These are phyloP conservation scores for Propithecus coquereli DNA, from an alignment of 2,113 vertebrate species.

Conservation along the genomic window DNA sequence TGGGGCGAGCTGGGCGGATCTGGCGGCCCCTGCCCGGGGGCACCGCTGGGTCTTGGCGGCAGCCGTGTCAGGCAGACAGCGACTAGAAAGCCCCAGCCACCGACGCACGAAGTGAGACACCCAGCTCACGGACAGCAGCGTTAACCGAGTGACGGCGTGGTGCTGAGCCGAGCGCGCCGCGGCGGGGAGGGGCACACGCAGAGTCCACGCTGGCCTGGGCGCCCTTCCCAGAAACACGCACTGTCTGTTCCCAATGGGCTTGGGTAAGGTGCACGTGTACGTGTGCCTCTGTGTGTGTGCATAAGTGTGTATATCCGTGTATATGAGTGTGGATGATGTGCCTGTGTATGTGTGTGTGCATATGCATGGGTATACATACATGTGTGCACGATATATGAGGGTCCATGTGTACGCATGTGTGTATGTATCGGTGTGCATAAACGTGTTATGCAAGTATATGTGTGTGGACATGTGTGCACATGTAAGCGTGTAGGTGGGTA, in stretches of 20 bases:
- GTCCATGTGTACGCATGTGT: too few relatives aligned
- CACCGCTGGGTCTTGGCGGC: neutral
- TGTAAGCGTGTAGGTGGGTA: accelerated
- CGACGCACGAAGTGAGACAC: neutral
- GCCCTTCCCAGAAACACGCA: neutral
- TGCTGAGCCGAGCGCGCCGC: accelerated
- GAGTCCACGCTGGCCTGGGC: accelerated
- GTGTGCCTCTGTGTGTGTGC: accelerated
- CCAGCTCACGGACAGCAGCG: neutral
- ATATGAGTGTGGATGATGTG: neutral
- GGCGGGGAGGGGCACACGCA: neutral
- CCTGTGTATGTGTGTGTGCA: neutral
- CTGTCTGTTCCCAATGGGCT: neutral
- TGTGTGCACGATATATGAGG: neutral
- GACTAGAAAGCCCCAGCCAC: neutral
- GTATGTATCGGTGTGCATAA: neutral
- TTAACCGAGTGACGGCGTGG: too few relatives aligned
- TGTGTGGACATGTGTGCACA: neutral
- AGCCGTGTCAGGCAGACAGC: neutral
- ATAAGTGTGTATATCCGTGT: neutral
- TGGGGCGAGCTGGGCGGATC: too few relatives aligned
- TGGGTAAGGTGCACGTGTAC: neutral
- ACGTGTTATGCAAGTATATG: too few relatives aligned
- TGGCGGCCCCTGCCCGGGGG: too few relatives aligned
- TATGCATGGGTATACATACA: neutral